Percentiles rank a stretch among this genome's conserved stretches.
These are phyloP conservation scores for Papilio demoleus DNA, from an alignment of 2,888 invertebrate genomes.

Conservation along the genomic window DNA sequence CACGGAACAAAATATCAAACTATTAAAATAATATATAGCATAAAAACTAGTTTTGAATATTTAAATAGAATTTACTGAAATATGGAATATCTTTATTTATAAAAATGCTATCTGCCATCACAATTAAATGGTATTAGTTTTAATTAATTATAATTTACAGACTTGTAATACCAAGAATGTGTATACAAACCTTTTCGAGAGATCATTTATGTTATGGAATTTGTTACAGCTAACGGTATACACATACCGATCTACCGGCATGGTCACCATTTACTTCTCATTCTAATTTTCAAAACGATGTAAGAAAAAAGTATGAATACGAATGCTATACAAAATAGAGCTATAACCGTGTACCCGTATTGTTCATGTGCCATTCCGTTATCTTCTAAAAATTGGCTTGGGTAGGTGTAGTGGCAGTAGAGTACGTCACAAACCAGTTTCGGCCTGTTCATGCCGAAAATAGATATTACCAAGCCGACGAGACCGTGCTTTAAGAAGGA, in stretches of 20 bases:
- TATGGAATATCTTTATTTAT: background rate
- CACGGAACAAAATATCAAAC: background rate
- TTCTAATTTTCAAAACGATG: slow-evolving; percentile 85
- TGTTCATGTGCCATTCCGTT: slow-evolving; percentile 87
- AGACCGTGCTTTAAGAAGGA: slow-evolving; percentile 96
- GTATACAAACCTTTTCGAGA: background rate
- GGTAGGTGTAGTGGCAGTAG: slow-evolving; percentile 90
- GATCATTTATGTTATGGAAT: slow-evolving; percentile 30
- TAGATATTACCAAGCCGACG: slow-evolving; percentile 90
- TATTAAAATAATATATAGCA: background rate
- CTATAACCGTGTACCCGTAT: slow-evolving; percentile 86
- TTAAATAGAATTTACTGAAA: background rate
- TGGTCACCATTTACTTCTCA: slow-evolving; percentile 80
- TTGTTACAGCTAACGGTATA: slow-evolving; percentile 15
- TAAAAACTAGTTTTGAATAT: background rate
- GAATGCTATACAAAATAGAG: slow-evolving; percentile 86
- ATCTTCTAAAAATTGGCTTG: slow-evolving; percentile 88
- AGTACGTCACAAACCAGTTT: slow-evolving; percentile 88
- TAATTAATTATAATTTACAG: slow-evolving; percentile 5
- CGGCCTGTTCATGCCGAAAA: slow-evolving; percentile 91
- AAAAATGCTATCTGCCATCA: background rate
- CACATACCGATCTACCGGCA: background rate
- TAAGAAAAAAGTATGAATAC: slow-evolving; percentile 86
- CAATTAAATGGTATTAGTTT: background rate
- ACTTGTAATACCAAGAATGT: slow-evolving; percentile 2